These are phyloP conservation scores for Acheta domesticus DNA, from an alignment of 2,888 invertebrate genomes.

Conservation along the genomic window DNA sequence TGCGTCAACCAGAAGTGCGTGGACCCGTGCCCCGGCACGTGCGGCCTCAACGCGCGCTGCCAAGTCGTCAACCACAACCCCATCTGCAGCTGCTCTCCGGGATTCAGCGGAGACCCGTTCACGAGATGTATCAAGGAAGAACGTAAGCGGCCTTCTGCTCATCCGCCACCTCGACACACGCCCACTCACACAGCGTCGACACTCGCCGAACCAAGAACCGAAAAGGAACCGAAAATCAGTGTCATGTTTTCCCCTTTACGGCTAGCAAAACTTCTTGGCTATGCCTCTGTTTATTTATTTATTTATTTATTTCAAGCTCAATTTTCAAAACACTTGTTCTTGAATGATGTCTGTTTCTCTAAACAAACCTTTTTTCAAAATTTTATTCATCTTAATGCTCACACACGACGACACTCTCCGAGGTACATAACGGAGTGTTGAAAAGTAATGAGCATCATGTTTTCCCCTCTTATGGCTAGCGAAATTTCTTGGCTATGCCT, in stretches of 20 bases:
- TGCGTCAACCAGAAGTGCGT: slow-evolving; percentile 62
- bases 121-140: slow-evolving; percentile 49
- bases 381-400: slow-evolving; percentile 35
- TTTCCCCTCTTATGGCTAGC: background rate
- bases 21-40: slow-evolving; percentile 65
- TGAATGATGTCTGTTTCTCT: no score
- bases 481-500: background rate
- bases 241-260: background rate
- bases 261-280: background rate
- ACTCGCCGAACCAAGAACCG: slow-evolving; percentile 53
- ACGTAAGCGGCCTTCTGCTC: slow-evolving; percentile 42
- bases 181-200: slow-evolving; percentile 58
- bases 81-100: slow-evolving; percentile 62
- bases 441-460: background rate
- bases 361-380: no score
- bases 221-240: background rate
- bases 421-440: background rate
- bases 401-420: slow-evolving; percentile 65
- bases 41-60: slow-evolving; percentile 62
- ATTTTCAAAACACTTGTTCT: background rate
- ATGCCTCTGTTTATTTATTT: background rate
- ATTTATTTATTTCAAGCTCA: background rate
- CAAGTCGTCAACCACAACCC: slow-evolving; percentile 66
- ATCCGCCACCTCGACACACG: slow-evolving; percentile 43
- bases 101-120: slow-evolving; percentile 64